phyloP scores from a whole-genome alignment of 2,113 vertebrate genomes.

The Tylochromis polylepis region DNA sequence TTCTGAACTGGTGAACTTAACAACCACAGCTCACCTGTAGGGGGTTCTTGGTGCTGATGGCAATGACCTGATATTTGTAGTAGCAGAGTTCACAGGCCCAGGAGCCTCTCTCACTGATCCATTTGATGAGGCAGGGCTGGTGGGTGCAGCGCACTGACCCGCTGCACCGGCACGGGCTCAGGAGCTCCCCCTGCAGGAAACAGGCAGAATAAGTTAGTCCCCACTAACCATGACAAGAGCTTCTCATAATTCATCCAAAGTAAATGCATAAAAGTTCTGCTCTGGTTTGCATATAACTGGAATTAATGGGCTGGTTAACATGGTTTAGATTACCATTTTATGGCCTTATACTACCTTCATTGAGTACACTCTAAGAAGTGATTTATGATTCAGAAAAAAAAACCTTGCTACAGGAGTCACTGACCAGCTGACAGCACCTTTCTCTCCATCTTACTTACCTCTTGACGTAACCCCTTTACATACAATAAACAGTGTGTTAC shows the following conservation, averaged over 20 bases:
- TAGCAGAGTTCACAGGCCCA: slow-evolving; percentile 99
- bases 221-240: not conserved
- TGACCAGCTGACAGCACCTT: not conserved
- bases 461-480: not conserved
- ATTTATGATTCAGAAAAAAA: not conserved
- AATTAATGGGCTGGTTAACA: not conserved
- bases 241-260: not conserved
- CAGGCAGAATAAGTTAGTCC: not conserved
- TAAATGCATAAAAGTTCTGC: not conserved
- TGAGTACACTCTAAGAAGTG: not conserved
- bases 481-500: not conserved
- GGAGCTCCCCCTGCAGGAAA: slow-evolving; percentile 85
- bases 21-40: slow-evolving; percentile 82
- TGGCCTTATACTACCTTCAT: not conserved
- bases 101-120: slow-evolving; percentile 97
- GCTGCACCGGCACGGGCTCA: slow-evolving; percentile 94
- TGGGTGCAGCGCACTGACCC: slow-evolving; percentile 97
- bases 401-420: not conserved
- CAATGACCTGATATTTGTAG: slow-evolving; percentile 99
- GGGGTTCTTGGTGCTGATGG: slow-evolving; percentile 99
- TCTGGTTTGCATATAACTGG: not conserved
- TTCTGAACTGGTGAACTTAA: not conserved
- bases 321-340: not conserved
- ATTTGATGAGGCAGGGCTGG: slow-evolving; percentile 98
- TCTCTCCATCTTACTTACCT: not conserved